Base-by-base conservation (phyloP, 2,888 invertebrate species). In the Timema podura region DNA sequence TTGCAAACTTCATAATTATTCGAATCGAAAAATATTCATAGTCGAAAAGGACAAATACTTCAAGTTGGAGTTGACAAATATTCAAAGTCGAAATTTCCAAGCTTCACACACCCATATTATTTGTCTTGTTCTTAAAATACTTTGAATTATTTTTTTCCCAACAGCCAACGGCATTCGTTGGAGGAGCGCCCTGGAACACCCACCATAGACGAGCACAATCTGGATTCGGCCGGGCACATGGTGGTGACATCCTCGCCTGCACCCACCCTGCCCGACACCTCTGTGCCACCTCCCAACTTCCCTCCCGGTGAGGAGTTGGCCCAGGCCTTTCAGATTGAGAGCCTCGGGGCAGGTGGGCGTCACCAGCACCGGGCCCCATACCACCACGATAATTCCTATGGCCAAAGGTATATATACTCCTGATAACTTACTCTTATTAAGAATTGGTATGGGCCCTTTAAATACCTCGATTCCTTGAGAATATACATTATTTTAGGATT, bases 151-250 rank as follows among this genome's bases (percentile, higher is more conserved):
- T 59, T 30, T 57, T 51, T 44, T 57, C 13, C 0, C 15, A 51
- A 5, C 49, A 68, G 68, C 65, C 68, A 49, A 15, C 49, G 72
- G 15, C 69, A 70, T n/a, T 74, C 81, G 6, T 83, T 83, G 15
- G 89, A 89, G 79, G 90, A 89, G 76, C 84, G 90, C 65, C 86
- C 90, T 0, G 88, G 88, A 65, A 91, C 91, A 9, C 91, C 91
- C 2, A 91, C 91, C 0, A 86, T 90, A 66, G 89, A 89, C 76
- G 89, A 89, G 79, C 81, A 82, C 15, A 82, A 64, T 57, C 61
- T 70, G 48, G 74, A 74, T 65, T 44, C 66, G 5, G 69, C 65
- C 8, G 30, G 67, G 5, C 47, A 16, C 51, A 48, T 48, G 44
- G 13, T 65, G 13, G 61, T 61, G 9, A 9, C 61, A 2, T 16